Base-by-base conservation (phyloP, 2,113 vertebrate genomes). In the Monarcha castaneiventris region DNA sequence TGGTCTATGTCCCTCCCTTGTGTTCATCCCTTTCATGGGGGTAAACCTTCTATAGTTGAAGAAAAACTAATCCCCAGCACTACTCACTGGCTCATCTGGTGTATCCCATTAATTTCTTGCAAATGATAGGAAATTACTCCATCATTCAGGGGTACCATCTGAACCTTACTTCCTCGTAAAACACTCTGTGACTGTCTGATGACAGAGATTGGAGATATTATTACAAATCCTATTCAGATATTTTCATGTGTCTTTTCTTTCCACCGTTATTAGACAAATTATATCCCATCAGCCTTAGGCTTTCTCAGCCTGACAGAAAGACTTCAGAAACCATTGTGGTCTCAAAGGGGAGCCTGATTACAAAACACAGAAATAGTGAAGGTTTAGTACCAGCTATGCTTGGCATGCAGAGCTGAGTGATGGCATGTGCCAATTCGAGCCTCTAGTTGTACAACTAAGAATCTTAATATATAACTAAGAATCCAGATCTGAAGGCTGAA, bases 241-340 rank as follows among this genome's bases (percentile, higher is more conserved):
- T 93, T 86, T 91, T 74, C 51, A 39, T 15, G 11, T 66, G 44
- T 92, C 61, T 89, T 86, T 93, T 83, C 74, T 91, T 85, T 67
- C 44, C 68, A 58, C 19, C 37, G 35, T 92, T 86, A 56, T 54
- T 88, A 93, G 61, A 71, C 56, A 87, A 90, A 90, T 80, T 88
- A 78, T 49, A 82, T 74, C 27, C 18, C 32, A 20, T 33, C 44
- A 94, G 11, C 82, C 71, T 93, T 66, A 76, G 74, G 16, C 26
- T 80, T 95, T 71, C 75, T 94, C 44, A 81, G 39, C 52, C 59
- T 95, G 75, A 92, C 44, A 79, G 67, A 84, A 94, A 82, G 46
- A 32, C 55, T 93, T 80, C 51, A 83, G 72, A 76, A 91, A 37
- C 58, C 64, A 49, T 19, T 71, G 22, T 14, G 16, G 13, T 86